A percentile compares a stretch with the other conserved stretches of the same genome.
Conservation (phyloP, 2,797 vertebrate genomes). For the Acomys russatus region DNA sequence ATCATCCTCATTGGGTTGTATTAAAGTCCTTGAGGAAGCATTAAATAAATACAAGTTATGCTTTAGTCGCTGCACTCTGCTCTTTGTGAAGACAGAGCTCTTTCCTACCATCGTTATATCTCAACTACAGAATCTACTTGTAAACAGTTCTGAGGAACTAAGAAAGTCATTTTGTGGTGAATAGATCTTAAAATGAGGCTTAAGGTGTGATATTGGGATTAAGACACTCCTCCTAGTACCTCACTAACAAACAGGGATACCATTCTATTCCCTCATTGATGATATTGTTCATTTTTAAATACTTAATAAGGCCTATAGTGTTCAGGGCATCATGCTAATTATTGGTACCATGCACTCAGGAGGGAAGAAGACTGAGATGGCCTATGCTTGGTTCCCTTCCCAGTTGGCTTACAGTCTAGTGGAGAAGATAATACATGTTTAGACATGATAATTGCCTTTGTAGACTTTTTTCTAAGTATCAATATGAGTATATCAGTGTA, state of each 20-base stretch:
- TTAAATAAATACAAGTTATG: slow-evolving; percentile 53
- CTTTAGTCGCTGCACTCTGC: not conserved
- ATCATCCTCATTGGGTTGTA: not conserved
- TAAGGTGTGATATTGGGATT: slow-evolving; percentile 23
- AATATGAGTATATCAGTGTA: not conserved
- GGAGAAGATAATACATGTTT: not conserved
- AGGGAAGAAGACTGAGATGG: not conserved
- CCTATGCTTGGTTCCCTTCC: not conserved
- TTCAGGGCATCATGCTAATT: not conserved
- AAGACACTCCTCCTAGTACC: not conserved
- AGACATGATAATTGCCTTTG: slow-evolving; percentile 7
- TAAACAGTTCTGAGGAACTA: slow-evolving; percentile 43
- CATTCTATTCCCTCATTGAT: not conserved
- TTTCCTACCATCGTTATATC: slow-evolving; percentile 49
- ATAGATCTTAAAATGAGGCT: not conserved
- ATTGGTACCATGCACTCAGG: too few relatives aligned
- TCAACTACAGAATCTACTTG: slow-evolving; percentile 17
- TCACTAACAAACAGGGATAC: slow-evolving; percentile 11
- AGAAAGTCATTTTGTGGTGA: slow-evolving; percentile 64
- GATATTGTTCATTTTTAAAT: slow-evolving; percentile 15
- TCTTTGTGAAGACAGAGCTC: slow-evolving; percentile 48
- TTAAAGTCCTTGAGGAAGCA: slow-evolving; percentile 21
- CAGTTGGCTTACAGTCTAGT: not conserved
- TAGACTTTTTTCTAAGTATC: slow-evolving; percentile 22
- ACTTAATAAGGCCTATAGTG: slow-evolving; percentile 23